Evolutionary conservation across 2,797 vertebrate genomes (phyloP).

Genomic region (Crenichthys baileyi): DNA sequence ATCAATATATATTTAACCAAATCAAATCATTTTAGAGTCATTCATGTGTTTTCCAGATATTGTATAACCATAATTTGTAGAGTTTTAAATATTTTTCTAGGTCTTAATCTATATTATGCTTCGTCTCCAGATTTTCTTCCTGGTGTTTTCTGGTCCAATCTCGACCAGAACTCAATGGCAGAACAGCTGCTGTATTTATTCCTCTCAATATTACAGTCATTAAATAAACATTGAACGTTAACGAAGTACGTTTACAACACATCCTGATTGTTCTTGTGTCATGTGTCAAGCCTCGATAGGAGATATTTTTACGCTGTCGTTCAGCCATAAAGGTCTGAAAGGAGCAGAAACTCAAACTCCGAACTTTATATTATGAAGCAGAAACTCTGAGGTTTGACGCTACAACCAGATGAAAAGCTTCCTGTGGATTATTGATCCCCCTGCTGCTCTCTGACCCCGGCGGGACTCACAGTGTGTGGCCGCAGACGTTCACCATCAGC

Average conservation of each 20-base stretch:
- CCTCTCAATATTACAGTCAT: neutral
- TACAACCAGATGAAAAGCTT: neutral
- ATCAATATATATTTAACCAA: too few relatives aligned
- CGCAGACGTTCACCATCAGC: conserved; percentile 98
- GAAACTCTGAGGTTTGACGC: neutral
- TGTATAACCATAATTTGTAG: too few relatives aligned
- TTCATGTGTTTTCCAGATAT: too few relatives aligned
- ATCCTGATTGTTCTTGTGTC: too few relatives aligned
- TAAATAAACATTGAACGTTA: neutral
- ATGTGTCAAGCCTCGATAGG: too few relatives aligned
- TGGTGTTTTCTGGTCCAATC: neutral
- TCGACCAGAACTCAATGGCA: neutral
- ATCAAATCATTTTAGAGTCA: too few relatives aligned
- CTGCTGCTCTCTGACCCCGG: neutral
- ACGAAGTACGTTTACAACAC: neutral
- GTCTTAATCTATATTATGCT: neutral
- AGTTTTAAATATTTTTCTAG: too few relatives aligned
- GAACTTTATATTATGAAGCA: neutral
- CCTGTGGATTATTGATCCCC: neutral
- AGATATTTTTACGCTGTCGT: neutral
- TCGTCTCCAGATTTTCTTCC: neutral
- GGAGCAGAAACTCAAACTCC: neutral
- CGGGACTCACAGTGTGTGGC: conserved; percentile 95
- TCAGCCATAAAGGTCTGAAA: neutral
- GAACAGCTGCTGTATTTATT: neutral